phyloP scores from a whole-genome alignment of 1,140 invertebrate genomes.

The Arion vulgaris region DNA sequence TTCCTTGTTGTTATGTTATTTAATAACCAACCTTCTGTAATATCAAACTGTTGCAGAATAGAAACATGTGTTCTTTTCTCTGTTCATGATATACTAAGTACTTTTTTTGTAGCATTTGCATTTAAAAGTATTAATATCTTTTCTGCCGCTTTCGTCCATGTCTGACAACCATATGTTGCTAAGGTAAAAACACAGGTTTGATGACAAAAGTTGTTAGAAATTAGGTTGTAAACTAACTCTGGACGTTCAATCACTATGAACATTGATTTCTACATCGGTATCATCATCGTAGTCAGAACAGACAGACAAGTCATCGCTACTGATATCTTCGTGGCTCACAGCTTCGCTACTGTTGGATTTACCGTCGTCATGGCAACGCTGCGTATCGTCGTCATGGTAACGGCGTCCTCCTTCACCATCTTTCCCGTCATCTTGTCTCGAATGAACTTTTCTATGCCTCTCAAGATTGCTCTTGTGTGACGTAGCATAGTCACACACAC shows the following conservation, averaged over 20 bases:
- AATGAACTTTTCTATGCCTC: constrained; percentile 70
- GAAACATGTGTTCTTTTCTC: no score
- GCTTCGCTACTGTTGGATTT: background rate
- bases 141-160: no score
- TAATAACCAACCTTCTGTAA: no score
- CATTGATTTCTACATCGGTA: constrained; percentile 50
- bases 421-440: constrained; percentile 51
- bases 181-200: no score
- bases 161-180: no score
- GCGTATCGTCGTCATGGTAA: background rate
- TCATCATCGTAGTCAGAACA: constrained; percentile 43
- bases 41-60: no score
- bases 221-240: no score
- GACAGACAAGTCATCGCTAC: constrained; percentile 44
- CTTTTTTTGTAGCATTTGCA: no score
- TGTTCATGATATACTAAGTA: no score
- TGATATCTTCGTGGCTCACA: constrained; percentile 22
- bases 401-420: constrained; percentile 26
- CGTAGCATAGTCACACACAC: constrained; percentile 73
- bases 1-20: no score
- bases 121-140: no score
- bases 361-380: background rate
- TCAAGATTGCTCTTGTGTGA: constrained; percentile 75
- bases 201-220: no score
- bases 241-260: constrained; percentile 43